Evolutionary conservation across 2,797 vertebrate species (phyloP), one percentile per base, ranked within the genome.

Genomic region (Channa striata): DNA sequence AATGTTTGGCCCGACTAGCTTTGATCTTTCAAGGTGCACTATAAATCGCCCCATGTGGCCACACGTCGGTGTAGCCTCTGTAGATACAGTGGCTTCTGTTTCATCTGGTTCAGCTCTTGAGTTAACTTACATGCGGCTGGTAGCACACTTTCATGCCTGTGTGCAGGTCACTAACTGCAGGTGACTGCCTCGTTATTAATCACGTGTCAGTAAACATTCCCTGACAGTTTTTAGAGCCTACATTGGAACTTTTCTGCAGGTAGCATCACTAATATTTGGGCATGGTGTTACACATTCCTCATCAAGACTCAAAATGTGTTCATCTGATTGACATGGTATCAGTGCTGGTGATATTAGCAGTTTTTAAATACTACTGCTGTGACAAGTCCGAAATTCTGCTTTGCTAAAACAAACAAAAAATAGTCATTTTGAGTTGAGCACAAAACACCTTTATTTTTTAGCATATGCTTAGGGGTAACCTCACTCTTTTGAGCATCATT

Each of bases 1-100:
- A 58, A n/a, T 73, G 51, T 47, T 53, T 64, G 61, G 70, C 72
- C 68, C 62, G 43, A 44, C 19, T 81, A 85, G 59, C 77, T 85
- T 75, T 85, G 77, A 89, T 62, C 70, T 79, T 81, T 83, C 75
- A 81, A 82, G 78, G 64, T 46, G 56, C 40, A 77, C 47, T 75
- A 39, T 82, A 80, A 89, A 88, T 85, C 25, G 6, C 25, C 25
- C 25, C 6, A 30, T 30, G 25, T 25, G 21, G 50, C 13, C 50
- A 33, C 6, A 5, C 59, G n/a, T 34, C 30, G 48, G 42, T 36
- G 63, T 25, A 40, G 46, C 42, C 61, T 71, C 36, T 37, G 34
- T 5, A 53, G 23, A 78, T 40, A 44, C 7, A 2, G 8, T 5
- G 25, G 25, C 20, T 21, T 13, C 34, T 16, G 23, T 12, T 54